phyloP scores from a whole-genome alignment of 2,888 invertebrate genomes.

The Piscicola geometra region DNA sequence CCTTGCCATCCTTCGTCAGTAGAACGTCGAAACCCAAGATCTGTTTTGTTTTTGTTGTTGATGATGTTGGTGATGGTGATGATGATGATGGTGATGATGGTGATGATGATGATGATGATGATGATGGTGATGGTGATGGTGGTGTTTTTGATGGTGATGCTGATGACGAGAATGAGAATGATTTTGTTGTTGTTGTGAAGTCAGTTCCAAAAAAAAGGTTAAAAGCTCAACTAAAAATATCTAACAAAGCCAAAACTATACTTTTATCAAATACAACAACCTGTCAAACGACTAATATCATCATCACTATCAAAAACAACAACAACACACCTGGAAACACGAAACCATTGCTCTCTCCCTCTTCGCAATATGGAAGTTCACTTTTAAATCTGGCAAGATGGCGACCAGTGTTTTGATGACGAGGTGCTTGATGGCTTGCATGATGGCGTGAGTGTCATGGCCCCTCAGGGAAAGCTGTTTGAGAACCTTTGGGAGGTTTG shows the following conservation, averaged over 20 bases:
- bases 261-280: too few species aligned
- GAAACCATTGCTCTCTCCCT: constrained; percentile 46
- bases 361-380: constrained; percentile 50
- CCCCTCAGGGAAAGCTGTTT: constrained; percentile 46
- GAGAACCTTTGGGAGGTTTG: constrained; percentile 43
- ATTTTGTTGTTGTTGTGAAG: too few species aligned
- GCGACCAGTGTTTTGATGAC: constrained; percentile 58
- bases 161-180: too few species aligned
- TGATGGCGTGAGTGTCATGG: constrained; percentile 53
- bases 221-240: too few species aligned
- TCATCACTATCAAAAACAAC: too few species aligned
- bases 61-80: too few species aligned
- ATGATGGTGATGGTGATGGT: too few species aligned
- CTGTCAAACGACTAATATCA: background rate
- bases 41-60: constrained; percentile 47
- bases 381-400: constrained; percentile 57
- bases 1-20: constrained; percentile 54
- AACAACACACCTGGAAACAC: constrained; percentile 57
- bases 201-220: too few species aligned
- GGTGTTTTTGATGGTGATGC: too few species aligned
- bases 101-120: too few species aligned
- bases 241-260: too few species aligned
- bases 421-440: constrained; percentile 57
- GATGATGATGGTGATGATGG: too few species aligned
- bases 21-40: constrained; percentile 60